These are phyloP conservation scores for Heliothis virescens DNA, from an alignment of 1,140 invertebrate species.

Conservation along the genomic window DNA sequence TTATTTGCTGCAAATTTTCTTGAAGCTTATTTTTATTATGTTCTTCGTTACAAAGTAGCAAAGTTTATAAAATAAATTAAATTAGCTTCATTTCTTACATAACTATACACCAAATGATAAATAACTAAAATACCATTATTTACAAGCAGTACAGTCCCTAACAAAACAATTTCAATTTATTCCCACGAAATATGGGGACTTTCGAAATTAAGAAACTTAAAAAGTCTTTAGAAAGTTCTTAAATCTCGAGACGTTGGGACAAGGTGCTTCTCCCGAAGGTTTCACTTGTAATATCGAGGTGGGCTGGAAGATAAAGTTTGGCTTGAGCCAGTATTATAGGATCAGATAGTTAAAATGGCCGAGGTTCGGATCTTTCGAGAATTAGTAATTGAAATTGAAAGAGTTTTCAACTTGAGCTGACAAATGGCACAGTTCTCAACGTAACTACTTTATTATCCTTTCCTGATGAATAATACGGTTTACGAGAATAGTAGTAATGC, in stretches of 20 bases:
- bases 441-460: constrained; percentile 1
- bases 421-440: constrained; percentile 28
- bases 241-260: constrained; percentile 47
- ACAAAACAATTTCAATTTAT: constrained; percentile 54
- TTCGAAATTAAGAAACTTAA: constrained; percentile 56
- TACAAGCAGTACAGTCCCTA: constrained; percentile 23
- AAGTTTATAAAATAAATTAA: constrained; percentile 26
- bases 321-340: constrained; percentile 42
- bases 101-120: neutral
- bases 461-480: constrained; percentile 4
- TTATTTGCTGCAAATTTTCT: constrained; percentile 33
- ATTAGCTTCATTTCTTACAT: neutral
- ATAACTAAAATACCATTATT: constrained; percentile 5
- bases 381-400: constrained; percentile 44
- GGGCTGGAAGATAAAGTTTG: constrained; percentile 45
- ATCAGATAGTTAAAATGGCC: constrained; percentile 49
- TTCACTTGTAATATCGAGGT: constrained; percentile 45
- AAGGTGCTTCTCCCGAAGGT: constrained; percentile 42
- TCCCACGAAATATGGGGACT: constrained; percentile 48
- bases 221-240: constrained; percentile 54
- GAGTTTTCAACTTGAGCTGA: constrained; percentile 34
- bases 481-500: neutral
- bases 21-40: neutral
- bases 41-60: neutral
- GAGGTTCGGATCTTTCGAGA: constrained; percentile 20